Evolutionary conservation across 2,113 vertebrate genomes (phyloP).

Genomic region (Gallinago undulata): DNA sequence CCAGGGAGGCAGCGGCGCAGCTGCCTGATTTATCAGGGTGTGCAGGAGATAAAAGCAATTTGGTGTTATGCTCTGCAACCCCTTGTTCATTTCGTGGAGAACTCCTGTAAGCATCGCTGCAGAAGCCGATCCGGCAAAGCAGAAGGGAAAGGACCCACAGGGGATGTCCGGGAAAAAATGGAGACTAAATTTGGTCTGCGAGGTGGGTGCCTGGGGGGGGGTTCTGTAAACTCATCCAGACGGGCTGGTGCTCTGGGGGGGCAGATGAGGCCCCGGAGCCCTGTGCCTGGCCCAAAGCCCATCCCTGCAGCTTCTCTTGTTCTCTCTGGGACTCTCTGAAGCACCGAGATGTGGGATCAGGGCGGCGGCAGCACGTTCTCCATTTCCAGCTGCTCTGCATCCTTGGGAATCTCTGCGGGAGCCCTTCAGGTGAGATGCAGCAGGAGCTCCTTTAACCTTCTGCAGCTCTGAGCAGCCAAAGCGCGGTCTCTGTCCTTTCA

Average conservation of each 20-base stretch:
- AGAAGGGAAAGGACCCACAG: neutral
- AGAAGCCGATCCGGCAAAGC: neutral
- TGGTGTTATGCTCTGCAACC: neutral
- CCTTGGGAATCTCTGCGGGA: neutral
- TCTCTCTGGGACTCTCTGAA: neutral
- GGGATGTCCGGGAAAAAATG: neutral
- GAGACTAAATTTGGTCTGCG: neutral
- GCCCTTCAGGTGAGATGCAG: neutral
- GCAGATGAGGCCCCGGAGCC: neutral
- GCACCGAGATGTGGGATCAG: neutral
- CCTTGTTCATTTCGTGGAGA: conserved; percentile 16
- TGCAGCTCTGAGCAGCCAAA: neutral
- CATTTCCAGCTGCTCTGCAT: neutral
- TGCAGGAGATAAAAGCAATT: conserved; percentile 39
- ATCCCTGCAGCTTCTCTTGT: neutral
- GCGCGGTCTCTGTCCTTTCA: neutral
- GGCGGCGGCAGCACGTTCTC: neutral
- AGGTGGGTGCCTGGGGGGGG: neutral
- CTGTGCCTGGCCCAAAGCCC: neutral
- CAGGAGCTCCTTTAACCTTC: neutral
- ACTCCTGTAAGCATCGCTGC: neutral
- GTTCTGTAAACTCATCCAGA: neutral
- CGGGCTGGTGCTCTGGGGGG: neutral
- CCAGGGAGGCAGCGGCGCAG: neutral
- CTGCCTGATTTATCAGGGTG: neutral